These are phyloP conservation scores for Orchesellides sinensis DNA, from an alignment of 2,888 invertebrate genomes.

Conservation along the genomic window DNA sequence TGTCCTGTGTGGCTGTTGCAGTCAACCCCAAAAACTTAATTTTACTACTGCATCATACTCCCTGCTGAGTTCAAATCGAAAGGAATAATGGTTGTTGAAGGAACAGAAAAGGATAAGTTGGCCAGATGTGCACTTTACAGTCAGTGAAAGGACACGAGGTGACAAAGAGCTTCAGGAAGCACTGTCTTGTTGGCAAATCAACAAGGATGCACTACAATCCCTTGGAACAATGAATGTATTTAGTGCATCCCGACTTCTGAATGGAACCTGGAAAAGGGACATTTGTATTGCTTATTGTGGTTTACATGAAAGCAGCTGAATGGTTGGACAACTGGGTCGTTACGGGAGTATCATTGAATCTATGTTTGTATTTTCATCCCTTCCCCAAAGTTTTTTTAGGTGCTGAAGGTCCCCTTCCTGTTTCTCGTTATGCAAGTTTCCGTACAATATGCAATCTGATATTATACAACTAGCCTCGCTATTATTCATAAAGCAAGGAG, in stretches of 20 bases:
- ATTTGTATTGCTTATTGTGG: not conserved
- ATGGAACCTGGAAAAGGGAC: not conserved
- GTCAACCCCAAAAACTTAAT: too few relatives aligned
- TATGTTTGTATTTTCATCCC: not conserved
- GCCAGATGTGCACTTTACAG: slow-evolving; percentile 57
- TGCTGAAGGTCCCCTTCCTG: not conserved
- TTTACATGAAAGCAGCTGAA: too few relatives aligned
- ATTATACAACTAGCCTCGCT: too few relatives aligned
- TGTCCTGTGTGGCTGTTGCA: too few relatives aligned
- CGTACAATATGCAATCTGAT: too few relatives aligned
- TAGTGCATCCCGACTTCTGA: not conserved
- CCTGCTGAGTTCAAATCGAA: slow-evolving; percentile 43
- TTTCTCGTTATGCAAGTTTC: not conserved
- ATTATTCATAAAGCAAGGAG: too few relatives aligned
- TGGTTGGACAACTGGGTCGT: too few relatives aligned
- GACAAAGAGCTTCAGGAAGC: slow-evolving; percentile 15
- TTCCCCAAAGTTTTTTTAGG: not conserved
- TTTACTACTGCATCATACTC: too few relatives aligned
- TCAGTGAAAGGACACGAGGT: not conserved
- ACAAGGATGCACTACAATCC: slow-evolving; percentile 31
- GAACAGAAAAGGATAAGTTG: not conserved
- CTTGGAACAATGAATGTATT: slow-evolving; percentile 1
- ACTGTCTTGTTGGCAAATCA: slow-evolving; percentile 53
- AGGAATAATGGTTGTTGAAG: not conserved
- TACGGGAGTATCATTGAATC: not conserved